phyloP scores from a whole-genome alignment of 2,797 vertebrate genomes.

The Pipistrellus kuhlii region DNA sequence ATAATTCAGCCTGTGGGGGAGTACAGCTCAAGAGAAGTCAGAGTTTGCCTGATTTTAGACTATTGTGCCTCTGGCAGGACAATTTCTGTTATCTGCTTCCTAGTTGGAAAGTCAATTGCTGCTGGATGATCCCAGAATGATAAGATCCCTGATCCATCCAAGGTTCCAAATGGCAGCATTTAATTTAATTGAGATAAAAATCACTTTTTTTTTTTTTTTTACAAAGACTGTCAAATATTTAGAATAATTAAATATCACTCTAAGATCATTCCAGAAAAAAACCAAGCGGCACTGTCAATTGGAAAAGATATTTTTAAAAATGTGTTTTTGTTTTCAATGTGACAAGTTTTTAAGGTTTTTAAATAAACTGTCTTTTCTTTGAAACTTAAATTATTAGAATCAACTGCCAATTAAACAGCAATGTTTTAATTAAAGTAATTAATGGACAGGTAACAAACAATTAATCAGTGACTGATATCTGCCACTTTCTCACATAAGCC shows the following conservation, averaged over 20 bases:
- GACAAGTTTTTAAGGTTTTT: constrained; percentile 25
- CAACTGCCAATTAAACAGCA: neutral
- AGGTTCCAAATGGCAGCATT: constrained; percentile 50
- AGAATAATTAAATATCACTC: constrained; percentile 59
- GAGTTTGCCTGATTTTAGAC: constrained; percentile 83
- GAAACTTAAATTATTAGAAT: neutral
- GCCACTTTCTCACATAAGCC: constrained; percentile 60
- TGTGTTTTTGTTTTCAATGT: neutral
- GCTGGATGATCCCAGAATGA: constrained; percentile 15
- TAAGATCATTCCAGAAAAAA: neutral
- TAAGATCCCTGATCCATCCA: neutral
- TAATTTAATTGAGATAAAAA: constrained; percentile 66
- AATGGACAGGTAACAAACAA: neutral
- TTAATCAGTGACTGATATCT: neutral
- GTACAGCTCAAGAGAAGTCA: constrained; percentile 82
- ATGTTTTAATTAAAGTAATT: constrained; percentile 35
- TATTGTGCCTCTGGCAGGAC: constrained; percentile 75
- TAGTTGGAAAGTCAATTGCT: constrained; percentile 34
- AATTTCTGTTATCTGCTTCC: constrained; percentile 69
- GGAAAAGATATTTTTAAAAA: neutral
- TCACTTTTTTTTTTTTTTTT: neutral
- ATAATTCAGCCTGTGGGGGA: constrained; percentile 87
- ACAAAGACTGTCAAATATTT: constrained; percentile 43
- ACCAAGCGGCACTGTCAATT: neutral
- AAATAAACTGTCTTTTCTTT: constrained; percentile 27